Percentiles rank a stretch among this genome's conserved stretches.
phyloP scores from a whole-genome alignment of 1,140 invertebrate species.

The Zelostemma sp. region DNA sequence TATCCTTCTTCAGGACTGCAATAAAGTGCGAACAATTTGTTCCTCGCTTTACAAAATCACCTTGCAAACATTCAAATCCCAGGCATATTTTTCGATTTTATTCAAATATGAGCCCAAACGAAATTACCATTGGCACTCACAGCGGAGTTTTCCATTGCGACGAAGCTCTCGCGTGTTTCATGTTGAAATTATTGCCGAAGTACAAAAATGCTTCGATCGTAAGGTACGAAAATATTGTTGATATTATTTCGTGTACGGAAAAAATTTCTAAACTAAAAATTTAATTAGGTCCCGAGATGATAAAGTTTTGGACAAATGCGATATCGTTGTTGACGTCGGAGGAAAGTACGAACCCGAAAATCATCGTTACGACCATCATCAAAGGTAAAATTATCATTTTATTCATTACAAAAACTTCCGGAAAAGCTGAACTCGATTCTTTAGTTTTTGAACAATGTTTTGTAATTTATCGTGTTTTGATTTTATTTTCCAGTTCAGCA shows the following conservation, averaged over 20 bases:
- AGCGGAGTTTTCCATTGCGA: conserved; percentile 94
- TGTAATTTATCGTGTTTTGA: too few species aligned
- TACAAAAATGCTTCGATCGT: conserved; percentile 88
- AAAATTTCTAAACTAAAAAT: too few species aligned
- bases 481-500: too few species aligned
- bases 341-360: conserved; percentile 83
- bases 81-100: neutral
- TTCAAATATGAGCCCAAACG: conserved; percentile 33
- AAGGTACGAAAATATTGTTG: conserved; percentile 71
- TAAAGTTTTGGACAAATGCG: conserved; percentile 83
- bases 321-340: conserved; percentile 98
- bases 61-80: neutral
- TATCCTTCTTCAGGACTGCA: neutral
- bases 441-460: too few species aligned
- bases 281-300: conserved; percentile 75
- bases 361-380: conserved; percentile 95
- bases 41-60: neutral
- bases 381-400: conserved; percentile 73
- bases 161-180: conserved; percentile 92
- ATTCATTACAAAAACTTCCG: too few species aligned
- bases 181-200: conserved; percentile 86
- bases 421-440: neutral
- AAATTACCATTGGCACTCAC: conserved; percentile 81
- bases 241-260: too few species aligned
- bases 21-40: neutral